phyloP scores from a whole-genome alignment of 2,797 vertebrate genomes.

The Sebastes trivittatus region DNA sequence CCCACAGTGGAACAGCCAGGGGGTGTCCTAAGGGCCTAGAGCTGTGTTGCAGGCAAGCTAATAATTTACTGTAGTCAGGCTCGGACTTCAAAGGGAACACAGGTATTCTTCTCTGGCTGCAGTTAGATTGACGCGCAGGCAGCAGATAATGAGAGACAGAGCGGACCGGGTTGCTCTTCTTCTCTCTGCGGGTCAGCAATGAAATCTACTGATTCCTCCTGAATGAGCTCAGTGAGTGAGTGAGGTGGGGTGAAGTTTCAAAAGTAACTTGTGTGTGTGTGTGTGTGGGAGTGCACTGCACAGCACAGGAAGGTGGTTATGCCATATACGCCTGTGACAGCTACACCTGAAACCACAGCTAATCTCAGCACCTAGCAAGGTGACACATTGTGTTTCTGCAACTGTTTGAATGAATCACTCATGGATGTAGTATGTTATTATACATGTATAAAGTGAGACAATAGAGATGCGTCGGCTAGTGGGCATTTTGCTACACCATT shows the following conservation, averaged over 20 bases:
- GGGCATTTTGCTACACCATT: too few relatives aligned
- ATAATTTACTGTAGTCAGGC: constrained; percentile 68
- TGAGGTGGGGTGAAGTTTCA: constrained; percentile 16
- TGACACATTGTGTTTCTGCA: not conserved
- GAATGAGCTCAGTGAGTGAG: constrained; percentile 37
- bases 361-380: not conserved
- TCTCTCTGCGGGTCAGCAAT: constrained; percentile 30
- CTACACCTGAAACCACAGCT: constrained; percentile 8
- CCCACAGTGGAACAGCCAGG: constrained; percentile 52
- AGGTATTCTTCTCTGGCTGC: constrained; percentile 76
- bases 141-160: constrained; percentile 77
- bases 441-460: not conserved
- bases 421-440: not conserved
- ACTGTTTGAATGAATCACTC: not conserved
- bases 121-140: constrained; percentile 56
- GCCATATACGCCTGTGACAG: not conserved
- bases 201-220: constrained; percentile 57
- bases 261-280: not conserved
- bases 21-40: constrained; percentile 60
- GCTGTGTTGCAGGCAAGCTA: constrained; percentile 54
- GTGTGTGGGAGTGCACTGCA: too few relatives aligned
- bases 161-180: constrained; percentile 31
- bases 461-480: not conserved
- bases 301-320: constrained; percentile 5
- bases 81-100: constrained; percentile 68